Conservation (phyloP, 2,888 invertebrate species). For the Pseudococcus longispinus region DNA sequence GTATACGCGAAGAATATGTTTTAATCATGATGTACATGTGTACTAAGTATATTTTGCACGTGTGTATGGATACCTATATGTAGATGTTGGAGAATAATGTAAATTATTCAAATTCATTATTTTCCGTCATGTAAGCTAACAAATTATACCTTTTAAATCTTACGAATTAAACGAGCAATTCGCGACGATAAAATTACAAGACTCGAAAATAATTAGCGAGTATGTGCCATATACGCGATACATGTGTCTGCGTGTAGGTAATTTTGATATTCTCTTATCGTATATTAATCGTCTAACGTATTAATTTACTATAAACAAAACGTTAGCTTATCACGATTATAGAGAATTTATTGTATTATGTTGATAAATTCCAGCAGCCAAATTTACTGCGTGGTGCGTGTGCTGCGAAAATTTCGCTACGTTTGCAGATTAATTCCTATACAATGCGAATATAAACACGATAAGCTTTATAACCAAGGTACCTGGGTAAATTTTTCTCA, state of each 20-base stretch:
- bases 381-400: too few relatives aligned
- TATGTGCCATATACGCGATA: background rate
- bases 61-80: background rate
- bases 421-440: background rate
- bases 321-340: conserved; percentile 18
- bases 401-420: background rate
- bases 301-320: conserved; percentile 25
- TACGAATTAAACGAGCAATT: conserved; percentile 21
- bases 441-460: background rate
- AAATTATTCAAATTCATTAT: conserved; percentile 28
- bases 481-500: background rate
- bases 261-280: conserved; percentile 7
- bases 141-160: conserved; percentile 24
- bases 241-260: background rate
- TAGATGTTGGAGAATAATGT: background rate
- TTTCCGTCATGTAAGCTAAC: background rate
- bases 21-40: background rate
- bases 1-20: background rate
- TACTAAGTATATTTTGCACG: background rate
- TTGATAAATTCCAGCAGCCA: background rate
- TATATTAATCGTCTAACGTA: conserved; percentile 17
- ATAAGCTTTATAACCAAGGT: background rate
- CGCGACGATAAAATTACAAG: conserved; percentile 17
- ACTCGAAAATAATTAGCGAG: conserved; percentile 24
- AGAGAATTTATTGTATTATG: background rate